phyloP scores from a whole-genome alignment of 2,797 vertebrate genomes.

The Eulemur coronatus region DNA sequence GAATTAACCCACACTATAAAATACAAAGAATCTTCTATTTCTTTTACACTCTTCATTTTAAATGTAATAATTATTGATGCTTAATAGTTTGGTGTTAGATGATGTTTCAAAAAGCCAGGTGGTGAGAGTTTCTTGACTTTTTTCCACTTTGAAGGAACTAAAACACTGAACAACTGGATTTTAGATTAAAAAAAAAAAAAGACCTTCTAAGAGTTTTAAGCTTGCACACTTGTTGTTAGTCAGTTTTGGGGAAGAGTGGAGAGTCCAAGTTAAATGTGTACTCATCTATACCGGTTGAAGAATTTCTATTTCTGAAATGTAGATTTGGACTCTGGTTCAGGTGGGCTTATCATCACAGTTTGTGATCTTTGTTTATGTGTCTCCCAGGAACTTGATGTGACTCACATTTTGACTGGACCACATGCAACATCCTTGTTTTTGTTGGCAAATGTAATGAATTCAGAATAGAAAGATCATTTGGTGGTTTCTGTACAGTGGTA shows the following conservation, averaged over 20 bases:
- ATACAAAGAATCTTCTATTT: background rate
- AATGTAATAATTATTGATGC: background rate
- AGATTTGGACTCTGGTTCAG: background rate
- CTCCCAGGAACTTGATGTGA: slow-evolving; percentile 39
- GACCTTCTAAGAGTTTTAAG: background rate
- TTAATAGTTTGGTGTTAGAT: background rate
- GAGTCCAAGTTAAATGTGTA: background rate
- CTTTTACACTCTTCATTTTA: background rate
- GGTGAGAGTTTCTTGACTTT: background rate
- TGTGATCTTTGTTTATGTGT: slow-evolving; percentile 11
- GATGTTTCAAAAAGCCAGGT: slow-evolving; percentile 7
- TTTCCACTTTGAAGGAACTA: background rate
- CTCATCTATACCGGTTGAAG: background rate
- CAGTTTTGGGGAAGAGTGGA: background rate
- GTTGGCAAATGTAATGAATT: slow-evolving; percentile 40
- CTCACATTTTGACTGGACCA: slow-evolving; percentile 51
- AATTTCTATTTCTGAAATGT: slow-evolving; percentile 23
- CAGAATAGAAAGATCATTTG: slow-evolving; percentile 57
- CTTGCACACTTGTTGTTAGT: background rate
- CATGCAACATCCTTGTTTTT: slow-evolving; percentile 48
- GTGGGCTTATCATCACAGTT: slow-evolving; percentile 21
- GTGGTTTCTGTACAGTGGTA: background rate
- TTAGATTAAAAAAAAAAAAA: background rate
- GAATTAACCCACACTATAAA: background rate
- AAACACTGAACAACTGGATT: background rate